A percentile compares a stretch with the other conserved stretches of the same genome.
Conservation (phyloP, 2,797 vertebrate genomes). For the Hipposideros larvatus region DNA sequence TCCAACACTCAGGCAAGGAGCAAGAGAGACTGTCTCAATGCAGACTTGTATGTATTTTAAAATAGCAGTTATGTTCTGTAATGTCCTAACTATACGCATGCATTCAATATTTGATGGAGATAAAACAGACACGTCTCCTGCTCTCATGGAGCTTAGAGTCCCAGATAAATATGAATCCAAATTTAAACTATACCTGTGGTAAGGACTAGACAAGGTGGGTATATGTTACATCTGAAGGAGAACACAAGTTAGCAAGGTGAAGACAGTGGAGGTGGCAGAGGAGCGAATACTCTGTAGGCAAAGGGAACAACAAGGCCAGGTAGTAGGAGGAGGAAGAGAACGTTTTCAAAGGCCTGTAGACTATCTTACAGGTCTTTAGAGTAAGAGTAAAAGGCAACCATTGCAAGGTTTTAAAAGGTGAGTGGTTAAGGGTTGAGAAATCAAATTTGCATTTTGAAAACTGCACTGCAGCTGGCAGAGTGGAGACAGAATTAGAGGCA, state of each 20-base stretch:
- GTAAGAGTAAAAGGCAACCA: neutral
- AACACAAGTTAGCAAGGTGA: neutral
- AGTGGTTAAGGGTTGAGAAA: neutral
- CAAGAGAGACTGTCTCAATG: conserved; percentile 12
- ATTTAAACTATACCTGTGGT: neutral
- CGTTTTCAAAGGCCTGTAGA: neutral
- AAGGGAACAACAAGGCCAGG: neutral
- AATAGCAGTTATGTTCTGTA: neutral
- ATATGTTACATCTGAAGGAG: neutral
- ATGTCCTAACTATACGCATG: neutral
- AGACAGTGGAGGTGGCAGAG: neutral
- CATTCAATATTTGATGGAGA: neutral
- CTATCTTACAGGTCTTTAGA: neutral
- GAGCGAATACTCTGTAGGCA: neutral
- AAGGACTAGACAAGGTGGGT: neutral
- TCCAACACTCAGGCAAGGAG: neutral
- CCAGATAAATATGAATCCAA: neutral
- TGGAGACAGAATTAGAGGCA: neutral
- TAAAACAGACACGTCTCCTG: conserved; percentile 16
- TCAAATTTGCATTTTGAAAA: conserved; percentile 23
- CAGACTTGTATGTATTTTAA: neutral
- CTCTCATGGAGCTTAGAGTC: neutral
- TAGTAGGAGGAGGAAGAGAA: neutral
- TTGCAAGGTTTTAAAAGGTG: neutral
- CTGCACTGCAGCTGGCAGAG: neutral